A percentile compares a stretch with the other conserved stretches of the same genome.
Conservation (phyloP, 2,113 vertebrate species). For the Xiphophorus couchianus region DNA sequence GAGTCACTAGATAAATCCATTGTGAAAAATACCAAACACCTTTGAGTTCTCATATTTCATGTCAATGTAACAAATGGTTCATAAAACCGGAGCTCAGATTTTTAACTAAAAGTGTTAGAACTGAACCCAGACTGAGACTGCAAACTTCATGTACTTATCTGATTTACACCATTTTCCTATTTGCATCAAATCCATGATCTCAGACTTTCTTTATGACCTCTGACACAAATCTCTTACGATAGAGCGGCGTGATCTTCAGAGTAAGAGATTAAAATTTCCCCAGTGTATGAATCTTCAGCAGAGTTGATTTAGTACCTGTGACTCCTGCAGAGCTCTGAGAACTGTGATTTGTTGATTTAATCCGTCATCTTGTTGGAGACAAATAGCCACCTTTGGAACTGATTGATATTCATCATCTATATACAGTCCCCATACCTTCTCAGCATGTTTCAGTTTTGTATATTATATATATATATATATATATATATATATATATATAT, state of each 20-base stretch:
- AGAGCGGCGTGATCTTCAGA: conserved; percentile 32
- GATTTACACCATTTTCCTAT: neutral
- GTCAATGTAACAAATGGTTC: too few relatives aligned
- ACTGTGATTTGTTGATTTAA: conserved; percentile 70
- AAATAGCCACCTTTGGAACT: conserved; percentile 39
- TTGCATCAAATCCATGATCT: neutral
- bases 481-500: too few relatives aligned
- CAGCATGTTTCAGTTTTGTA: neutral
- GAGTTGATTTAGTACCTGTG: conserved; percentile 70
- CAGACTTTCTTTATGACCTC: neutral
- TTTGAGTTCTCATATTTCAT: too few relatives aligned
- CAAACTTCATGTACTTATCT: neutral
- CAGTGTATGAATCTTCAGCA: conserved; percentile 66
- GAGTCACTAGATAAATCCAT: too few relatives aligned
- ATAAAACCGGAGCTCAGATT: too few relatives aligned
- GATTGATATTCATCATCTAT: conserved; percentile 41
- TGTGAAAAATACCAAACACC: too few relatives aligned
- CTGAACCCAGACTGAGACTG: too few relatives aligned
- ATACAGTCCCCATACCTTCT: neutral
- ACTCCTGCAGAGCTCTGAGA: conserved; percentile 56
- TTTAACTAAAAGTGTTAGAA: too few relatives aligned
- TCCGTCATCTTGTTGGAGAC: conserved; percentile 58
- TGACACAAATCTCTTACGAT: conserved; percentile 23
- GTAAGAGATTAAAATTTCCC: conserved; percentile 53
- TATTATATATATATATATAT: neutral